Conservation (phyloP, 2,888 invertebrate genomes). For the Aplocera efformata region DNA sequence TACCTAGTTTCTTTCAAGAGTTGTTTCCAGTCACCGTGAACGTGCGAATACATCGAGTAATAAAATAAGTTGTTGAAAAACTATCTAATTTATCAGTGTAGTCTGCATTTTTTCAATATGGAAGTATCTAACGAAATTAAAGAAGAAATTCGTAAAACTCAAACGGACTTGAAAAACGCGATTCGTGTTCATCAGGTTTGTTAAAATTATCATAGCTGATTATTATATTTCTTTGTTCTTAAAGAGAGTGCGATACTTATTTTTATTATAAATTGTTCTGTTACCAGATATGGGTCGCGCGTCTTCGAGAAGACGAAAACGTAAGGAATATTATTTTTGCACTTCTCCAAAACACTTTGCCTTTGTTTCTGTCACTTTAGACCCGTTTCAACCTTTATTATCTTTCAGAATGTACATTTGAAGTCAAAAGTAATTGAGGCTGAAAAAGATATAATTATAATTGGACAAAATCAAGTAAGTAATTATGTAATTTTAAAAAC, state of each 20-base stretch:
- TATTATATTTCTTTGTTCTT: neutral
- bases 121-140: slow-evolving; percentile 82
- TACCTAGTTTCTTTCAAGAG: slow-evolving; percentile 3
- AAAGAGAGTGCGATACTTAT: neutral
- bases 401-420: slow-evolving; percentile 76
- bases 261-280: slow-evolving; percentile 15
- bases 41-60: slow-evolving; percentile 14
- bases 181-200: slow-evolving; percentile 83
- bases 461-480: slow-evolving; percentile 82
- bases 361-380: slow-evolving; percentile 17
- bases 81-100: neutral
- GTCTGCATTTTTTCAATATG: slow-evolving; percentile 45
- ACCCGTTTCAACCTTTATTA: no score
- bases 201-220: slow-evolving; percentile 13
- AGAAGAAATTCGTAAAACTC: slow-evolving; percentile 81
- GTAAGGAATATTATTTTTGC: slow-evolving; percentile 52
- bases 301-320: slow-evolving; percentile 77
- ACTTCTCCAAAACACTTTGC: slow-evolving; percentile 10
- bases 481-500: neutral
- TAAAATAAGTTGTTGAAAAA: neutral
- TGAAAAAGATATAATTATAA: slow-evolving; percentile 79
- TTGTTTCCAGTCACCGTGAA: slow-evolving; percentile 8
- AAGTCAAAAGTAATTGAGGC: slow-evolving; percentile 80
- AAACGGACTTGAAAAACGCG: slow-evolving; percentile 81
- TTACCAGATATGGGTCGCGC: slow-evolving; percentile 79